Evolutionary conservation across 2,113 vertebrate species (phyloP).

Genomic region (Dermatemys mawii): DNA sequence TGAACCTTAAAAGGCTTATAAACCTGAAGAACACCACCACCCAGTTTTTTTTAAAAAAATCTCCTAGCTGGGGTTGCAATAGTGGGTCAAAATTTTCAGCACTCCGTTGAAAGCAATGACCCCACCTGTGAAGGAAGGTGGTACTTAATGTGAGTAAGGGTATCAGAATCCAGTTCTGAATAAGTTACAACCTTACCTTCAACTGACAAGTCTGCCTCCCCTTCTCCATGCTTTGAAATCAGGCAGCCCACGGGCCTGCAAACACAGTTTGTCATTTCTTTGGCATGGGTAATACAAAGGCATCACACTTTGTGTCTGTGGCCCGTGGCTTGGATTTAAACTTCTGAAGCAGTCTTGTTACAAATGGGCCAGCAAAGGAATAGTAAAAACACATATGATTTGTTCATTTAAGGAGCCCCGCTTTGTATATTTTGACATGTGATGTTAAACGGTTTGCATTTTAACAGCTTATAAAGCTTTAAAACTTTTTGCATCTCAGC

Average conservation of each 20-base stretch:
- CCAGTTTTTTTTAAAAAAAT: neutral
- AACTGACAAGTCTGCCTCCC: neutral
- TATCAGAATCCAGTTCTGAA: neutral
- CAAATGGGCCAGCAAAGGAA: neutral
- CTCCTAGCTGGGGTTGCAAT: neutral
- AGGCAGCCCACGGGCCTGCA: constrained; percentile 40
- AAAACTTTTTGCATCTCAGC: neutral
- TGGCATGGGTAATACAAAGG: neutral
- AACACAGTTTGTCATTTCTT: constrained; percentile 55
- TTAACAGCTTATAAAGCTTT: neutral
- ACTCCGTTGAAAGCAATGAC: neutral
- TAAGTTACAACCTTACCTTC: neutral
- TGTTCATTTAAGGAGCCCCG: neutral
- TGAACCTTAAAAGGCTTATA: neutral
- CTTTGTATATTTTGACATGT: neutral
- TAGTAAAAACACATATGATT: neutral
- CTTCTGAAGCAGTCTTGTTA: neutral
- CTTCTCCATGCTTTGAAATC: neutral
- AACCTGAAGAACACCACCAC: neutral
- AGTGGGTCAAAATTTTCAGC: neutral
- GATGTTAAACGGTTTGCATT: neutral
- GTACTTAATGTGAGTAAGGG: neutral
- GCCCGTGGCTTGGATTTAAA: neutral
- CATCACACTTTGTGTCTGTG: constrained; percentile 2
- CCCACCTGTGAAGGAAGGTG: neutral